Conservation (phyloP, 2,797 vertebrate species). For the Picus viridis region DNA sequence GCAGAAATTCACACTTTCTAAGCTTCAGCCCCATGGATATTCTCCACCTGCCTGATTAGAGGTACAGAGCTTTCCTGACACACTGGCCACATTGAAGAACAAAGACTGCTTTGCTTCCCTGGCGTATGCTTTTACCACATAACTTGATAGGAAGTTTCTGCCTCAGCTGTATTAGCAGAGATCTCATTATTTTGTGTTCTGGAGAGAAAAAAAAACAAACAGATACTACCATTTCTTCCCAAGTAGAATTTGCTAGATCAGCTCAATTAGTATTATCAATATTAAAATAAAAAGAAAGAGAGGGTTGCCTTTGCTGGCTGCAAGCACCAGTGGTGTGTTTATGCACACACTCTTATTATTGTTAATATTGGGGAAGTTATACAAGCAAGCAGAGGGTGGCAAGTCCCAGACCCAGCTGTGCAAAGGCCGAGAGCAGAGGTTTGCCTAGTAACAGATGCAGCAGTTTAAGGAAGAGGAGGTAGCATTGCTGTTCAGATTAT, state of each 20-base stretch:
- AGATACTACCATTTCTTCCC: neutral
- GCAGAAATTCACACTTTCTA: constrained; percentile 67
- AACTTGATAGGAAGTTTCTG: constrained; percentile 18
- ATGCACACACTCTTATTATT: constrained; percentile 39
- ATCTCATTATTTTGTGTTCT: constrained; percentile 37
- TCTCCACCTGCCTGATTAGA: constrained; percentile 43
- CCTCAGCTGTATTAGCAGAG: neutral
- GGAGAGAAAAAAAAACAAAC: neutral
- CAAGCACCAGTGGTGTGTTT: constrained; percentile 30
- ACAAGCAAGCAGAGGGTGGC: constrained; percentile 38
- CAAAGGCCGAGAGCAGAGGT: neutral
- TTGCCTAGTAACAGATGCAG: constrained; percentile 6
- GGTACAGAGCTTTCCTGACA: neutral
- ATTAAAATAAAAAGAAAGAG: neutral
- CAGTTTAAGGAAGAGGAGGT: neutral
- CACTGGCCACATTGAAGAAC: neutral
- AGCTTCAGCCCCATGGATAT: constrained; percentile 43
- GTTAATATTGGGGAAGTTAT: constrained; percentile 44
- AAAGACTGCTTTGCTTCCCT: neutral
- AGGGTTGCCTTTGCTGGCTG: neutral
- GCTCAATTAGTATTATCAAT: neutral
- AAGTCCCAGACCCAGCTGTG: constrained; percentile 42
- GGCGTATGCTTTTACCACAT: neutral
- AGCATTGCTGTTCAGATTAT: rapidly evolving
- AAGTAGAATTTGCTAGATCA: constrained; percentile 15